Percentiles rank a stretch among this genome's conserved stretches.
phyloP scores from a whole-genome alignment of 1,140 invertebrate species.

The Sminthurides bifidus region DNA sequence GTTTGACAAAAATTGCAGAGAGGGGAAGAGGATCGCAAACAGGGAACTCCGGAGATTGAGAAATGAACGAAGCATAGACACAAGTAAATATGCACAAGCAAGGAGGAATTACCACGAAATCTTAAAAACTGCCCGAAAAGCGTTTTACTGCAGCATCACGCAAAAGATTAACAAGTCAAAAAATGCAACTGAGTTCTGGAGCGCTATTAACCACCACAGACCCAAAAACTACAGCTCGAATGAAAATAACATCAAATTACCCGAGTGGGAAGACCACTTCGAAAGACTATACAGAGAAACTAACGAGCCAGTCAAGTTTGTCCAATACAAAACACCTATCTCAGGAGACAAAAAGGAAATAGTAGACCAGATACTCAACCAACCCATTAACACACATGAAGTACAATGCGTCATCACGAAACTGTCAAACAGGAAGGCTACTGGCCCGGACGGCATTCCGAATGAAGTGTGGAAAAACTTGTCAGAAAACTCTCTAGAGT shows the following conservation, averaged over 20 bases:
- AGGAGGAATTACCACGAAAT: neutral
- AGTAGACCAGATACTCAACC: neutral
- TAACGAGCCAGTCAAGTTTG: neutral
- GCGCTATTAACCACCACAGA: neutral
- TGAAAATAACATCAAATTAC: neutral
- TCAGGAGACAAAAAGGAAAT: neutral
- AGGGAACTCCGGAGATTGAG: neutral
- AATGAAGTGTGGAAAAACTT: constrained; percentile 29
- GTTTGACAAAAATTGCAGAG: neutral
- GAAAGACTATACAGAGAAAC: neutral
- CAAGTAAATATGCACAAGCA: too few species aligned
- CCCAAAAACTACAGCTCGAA: neutral
- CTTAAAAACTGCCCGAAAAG: neutral
- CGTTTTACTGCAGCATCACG: neutral
- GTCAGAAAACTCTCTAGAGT: neutral
- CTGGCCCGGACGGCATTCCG: constrained; percentile 30
- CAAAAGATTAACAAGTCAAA: neutral
- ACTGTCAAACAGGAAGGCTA: constrained; percentile 28
- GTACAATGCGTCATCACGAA: constrained; percentile 14
- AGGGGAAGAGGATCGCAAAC: neutral
- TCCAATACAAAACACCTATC: neutral
- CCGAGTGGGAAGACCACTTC: neutral
- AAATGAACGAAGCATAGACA: neutral
- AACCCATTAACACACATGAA: constrained; percentile 1
- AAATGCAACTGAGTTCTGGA: neutral